phyloP scores from a whole-genome alignment of 2,888 invertebrate species.

The Adelphocoris suturalis region DNA sequence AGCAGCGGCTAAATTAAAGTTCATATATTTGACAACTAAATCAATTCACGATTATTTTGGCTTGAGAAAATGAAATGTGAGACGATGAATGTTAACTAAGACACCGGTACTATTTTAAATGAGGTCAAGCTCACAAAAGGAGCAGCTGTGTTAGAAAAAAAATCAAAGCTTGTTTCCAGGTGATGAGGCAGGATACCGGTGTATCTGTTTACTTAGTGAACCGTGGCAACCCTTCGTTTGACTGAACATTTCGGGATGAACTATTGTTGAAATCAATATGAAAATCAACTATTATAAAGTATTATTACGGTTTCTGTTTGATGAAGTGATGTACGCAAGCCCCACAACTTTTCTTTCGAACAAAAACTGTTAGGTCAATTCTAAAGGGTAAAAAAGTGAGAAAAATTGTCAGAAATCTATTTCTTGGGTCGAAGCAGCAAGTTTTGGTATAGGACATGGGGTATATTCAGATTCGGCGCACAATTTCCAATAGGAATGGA shows the following conservation, averaged over 20 bases:
- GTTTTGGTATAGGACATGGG: too few species aligned
- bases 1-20: too few species aligned
- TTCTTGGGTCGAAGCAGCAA: too few species aligned
- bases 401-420: too few species aligned
- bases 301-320: neutral
- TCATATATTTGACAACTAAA: too few species aligned
- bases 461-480: too few species aligned
- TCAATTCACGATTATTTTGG: too few species aligned
- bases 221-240: neutral
- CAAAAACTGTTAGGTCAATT: too few species aligned
- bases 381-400: too few species aligned
- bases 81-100: neutral
- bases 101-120: slow-evolving; percentile 30
- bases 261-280: neutral
- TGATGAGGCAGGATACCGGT: slow-evolving; percentile 44
- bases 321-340: too few species aligned
- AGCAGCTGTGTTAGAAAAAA: neutral
- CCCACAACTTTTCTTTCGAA: too few species aligned
- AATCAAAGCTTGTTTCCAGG: slow-evolving; percentile 28
- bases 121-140: slow-evolving; percentile 8
- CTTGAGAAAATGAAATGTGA: neutral
- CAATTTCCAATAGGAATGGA: too few species aligned
- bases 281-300: neutral
- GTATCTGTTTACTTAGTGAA: slow-evolving; percentile 29
- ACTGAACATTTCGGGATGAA: neutral